Conservation (phyloP, 2,797 vertebrate genomes). For the Intellagama lesueurii region DNA sequence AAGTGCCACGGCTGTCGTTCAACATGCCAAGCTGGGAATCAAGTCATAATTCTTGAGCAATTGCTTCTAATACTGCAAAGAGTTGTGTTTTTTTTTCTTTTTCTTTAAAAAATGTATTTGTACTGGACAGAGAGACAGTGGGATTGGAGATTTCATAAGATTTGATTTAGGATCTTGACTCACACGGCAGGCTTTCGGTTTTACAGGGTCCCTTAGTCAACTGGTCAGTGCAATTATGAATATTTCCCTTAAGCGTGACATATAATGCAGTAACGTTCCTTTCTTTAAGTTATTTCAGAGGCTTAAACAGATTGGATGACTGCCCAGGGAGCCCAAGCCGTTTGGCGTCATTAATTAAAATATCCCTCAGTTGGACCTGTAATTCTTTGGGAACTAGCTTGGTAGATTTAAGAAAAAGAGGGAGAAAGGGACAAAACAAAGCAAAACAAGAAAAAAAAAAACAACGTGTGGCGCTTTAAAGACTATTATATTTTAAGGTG, state of each 20-base stretch:
- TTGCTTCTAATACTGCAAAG: neutral
- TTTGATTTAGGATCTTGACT: slow-evolving; percentile 65
- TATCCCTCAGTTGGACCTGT: slow-evolving; percentile 79
- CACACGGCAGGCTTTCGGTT: slow-evolving; percentile 55
- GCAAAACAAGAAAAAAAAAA: no score
- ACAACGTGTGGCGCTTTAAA: neutral
- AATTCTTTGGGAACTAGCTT: slow-evolving; percentile 66
- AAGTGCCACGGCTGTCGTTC: no score
- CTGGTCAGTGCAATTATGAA: slow-evolving; percentile 84
- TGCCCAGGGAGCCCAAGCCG: slow-evolving; percentile 91
- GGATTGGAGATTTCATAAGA: neutral
- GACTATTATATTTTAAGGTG: no score
- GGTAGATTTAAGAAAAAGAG: neutral
- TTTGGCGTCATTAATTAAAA: slow-evolving; percentile 94
- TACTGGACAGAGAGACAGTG: neutral
- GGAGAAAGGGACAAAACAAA: no score
- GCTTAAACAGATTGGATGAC: slow-evolving; percentile 98
- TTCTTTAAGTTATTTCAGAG: slow-evolving; percentile 88
- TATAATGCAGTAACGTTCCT: slow-evolving; percentile 87
- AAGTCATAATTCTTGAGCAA: slow-evolving; percentile 13
- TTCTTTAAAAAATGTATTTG: neutral
- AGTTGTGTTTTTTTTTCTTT: no score
- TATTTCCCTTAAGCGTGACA: slow-evolving; percentile 86
- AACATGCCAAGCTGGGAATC: neutral
- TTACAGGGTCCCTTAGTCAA: slow-evolving; percentile 71